Evolutionary conservation across 2,113 vertebrate species (phyloP), one percentile per base, ranked within the genome.

Genomic region (Halichoerus grypus): DNA sequence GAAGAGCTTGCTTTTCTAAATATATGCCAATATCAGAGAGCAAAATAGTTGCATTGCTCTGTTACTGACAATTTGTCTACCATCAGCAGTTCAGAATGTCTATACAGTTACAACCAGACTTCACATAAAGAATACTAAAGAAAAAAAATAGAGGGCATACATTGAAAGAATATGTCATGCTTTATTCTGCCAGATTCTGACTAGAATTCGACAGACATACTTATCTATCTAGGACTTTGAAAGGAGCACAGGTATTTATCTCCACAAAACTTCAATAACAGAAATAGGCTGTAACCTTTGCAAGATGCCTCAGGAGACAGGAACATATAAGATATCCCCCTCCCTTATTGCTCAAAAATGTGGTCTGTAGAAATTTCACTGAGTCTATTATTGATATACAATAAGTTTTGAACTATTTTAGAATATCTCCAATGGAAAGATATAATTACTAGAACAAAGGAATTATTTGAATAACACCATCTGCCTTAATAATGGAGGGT

Each of bases 161-260:
- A 53, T 11, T 92, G 69, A 89, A 79, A 89, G 65, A 82, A 67
- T 69, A 19, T 72, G 36, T 46, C 36, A 82, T 86, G 14, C 26
- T 94, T 97, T 88, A 83, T 79, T 92, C 42, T 95, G 42, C 21
- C 86, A 89, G 36, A 69, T 76, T 91, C 88, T 85, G 57, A 46
- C 63, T 86, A 55, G 61, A 63, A 72, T 95, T 96, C 95, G 80
- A 97, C 84, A 94, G 97, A 94, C 77, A 82, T 88, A 85, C 84
- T 98, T 96, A 93, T 95, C 94, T 96, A 31, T 92, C 74, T 36
- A 39, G 63, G 76, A 65, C 84, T 97, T 95, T 94, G 85, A 97
- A 94, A 96, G 92, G 10, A 94, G 7, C 59, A 92, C 14, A 88
- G 49, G 90, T 91, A 94, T 96, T 97, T 97, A 95, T 97, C 87